Percentiles rank a stretch among this genome's conserved stretches.
Conservation (phyloP, 2,113 vertebrate species). For the Pituophis catenifer region DNA sequence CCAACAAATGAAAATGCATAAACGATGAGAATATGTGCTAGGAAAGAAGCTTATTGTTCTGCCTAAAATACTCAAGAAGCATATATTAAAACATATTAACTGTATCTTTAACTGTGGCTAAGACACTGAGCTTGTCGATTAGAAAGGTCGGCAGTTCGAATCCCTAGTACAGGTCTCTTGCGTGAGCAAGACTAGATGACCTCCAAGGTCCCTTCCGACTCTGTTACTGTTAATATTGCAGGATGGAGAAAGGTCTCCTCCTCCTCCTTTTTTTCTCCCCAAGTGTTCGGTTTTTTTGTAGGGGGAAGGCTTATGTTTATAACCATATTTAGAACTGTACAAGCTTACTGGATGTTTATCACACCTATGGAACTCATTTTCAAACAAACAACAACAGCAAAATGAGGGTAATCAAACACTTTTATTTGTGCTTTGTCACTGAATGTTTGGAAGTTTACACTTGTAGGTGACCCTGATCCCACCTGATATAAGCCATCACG, state of each 20-base stretch:
- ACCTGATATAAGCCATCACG: neutral
- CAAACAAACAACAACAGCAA: neutral
- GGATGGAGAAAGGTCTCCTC: neutral
- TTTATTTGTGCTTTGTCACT: neutral
- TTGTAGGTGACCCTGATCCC: neutral
- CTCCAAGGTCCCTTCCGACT: no score
- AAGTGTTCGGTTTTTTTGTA: neutral
- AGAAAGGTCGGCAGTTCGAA: no score
- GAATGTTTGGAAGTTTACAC: neutral
- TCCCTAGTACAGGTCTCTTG: no score
- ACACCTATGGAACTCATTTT: neutral
- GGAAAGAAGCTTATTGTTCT: neutral
- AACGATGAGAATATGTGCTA: fast-evolving
- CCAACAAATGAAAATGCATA: fast-evolving
- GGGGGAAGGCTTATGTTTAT: neutral
- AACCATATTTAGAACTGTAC: neutral
- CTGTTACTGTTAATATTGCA: no score
- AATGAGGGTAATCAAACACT: neutral
- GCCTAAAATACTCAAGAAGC: neutral
- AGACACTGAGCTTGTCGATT: no score
- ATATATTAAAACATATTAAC: neutral
- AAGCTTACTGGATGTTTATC: neutral
- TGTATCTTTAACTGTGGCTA: neutral
- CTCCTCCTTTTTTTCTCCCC: neutral
- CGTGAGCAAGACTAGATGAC: no score